Evolutionary conservation across 2,888 invertebrate species (phyloP), one percentile per base, ranked within the genome.

Genomic region (Panorpa germanica): DNA sequence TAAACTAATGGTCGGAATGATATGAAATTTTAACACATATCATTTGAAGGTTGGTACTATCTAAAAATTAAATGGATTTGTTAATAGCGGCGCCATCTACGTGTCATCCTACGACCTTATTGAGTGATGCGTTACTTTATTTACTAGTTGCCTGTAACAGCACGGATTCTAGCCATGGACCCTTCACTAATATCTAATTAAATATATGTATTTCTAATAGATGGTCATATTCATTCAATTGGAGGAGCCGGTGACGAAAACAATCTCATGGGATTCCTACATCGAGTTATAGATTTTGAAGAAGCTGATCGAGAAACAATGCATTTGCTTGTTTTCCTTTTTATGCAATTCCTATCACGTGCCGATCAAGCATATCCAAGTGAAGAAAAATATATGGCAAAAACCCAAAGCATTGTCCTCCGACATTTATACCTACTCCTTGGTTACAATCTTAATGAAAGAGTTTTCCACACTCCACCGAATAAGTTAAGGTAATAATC

Each of bases 291-390:
- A 37, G 96, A 96, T 46, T 59, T 86, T 28, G 93, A 96, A 47
- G 93, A 93, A 47, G 74, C 85, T 2, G 96, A 98, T 48, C 71
- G 81, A 40, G 93, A 96, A 55, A 95, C 96, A 2, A 82, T 91
- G 42, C 93, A 95, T 50, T 60, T 95, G 15, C 59, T 96, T 20
- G 81, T 95, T 8, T 86, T 91, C 43, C 63, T 98, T n/a, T 66
- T 98, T 9, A 91, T 96, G 81, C 93, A 93, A 60, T 95, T 93
- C 51, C 62, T 95, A 48, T 85, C 90, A 1, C 62, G 75, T 42
- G 66, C 70, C 14, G 77, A 80, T 48, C 73, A 75, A 51, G 82
- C 85, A 2, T 81, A 70, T 47, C 85, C 85, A 1, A 73, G 73
- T 1, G 90, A 93, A 42, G 90, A 91, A 41, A 90, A 86, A 43